A percentile compares a stretch with the other conserved stretches of the same genome.
Evolutionary conservation across 2,113 vertebrate genomes (phyloP).

Genomic region (Mus spicilegus): DNA sequence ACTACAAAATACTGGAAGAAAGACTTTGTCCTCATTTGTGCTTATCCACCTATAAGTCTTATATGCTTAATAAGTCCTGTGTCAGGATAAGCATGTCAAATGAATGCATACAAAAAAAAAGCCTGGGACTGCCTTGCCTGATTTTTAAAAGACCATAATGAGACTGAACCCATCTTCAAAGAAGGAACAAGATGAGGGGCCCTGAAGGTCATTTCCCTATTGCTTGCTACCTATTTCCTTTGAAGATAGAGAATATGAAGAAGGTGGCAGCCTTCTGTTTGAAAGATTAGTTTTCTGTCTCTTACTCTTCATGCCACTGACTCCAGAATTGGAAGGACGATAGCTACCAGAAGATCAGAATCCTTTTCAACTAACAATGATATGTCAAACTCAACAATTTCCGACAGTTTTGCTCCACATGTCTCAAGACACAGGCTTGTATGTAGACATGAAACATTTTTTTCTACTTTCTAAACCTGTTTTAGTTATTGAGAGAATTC

Average conservation of each 20-base stretch:
- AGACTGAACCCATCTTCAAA: neutral
- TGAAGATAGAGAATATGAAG: neutral
- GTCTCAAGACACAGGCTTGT: conserved; percentile 1
- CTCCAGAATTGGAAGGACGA: neutral
- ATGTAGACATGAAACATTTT: neutral
- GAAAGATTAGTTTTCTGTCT: neutral
- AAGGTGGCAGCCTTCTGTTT: neutral
- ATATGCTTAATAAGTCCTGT: neutral
- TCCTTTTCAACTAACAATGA: neutral
- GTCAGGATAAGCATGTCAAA: neutral
- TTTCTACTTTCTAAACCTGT: neutral
- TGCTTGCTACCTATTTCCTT: neutral
- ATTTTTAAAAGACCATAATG: neutral
- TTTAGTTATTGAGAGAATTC: neutral
- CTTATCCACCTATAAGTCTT: neutral
- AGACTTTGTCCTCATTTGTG: neutral
- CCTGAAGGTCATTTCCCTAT: neutral
- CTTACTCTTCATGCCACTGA: neutral
- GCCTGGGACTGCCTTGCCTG: neutral
- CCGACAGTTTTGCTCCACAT: neutral
- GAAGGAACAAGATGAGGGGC: neutral
- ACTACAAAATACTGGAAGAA: neutral
- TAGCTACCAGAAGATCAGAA: neutral
- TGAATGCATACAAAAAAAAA: neutral
- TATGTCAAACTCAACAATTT: neutral